Evolutionary conservation across 2,113 vertebrate species (phyloP).

Genomic region (Antennarius striatus): DNA sequence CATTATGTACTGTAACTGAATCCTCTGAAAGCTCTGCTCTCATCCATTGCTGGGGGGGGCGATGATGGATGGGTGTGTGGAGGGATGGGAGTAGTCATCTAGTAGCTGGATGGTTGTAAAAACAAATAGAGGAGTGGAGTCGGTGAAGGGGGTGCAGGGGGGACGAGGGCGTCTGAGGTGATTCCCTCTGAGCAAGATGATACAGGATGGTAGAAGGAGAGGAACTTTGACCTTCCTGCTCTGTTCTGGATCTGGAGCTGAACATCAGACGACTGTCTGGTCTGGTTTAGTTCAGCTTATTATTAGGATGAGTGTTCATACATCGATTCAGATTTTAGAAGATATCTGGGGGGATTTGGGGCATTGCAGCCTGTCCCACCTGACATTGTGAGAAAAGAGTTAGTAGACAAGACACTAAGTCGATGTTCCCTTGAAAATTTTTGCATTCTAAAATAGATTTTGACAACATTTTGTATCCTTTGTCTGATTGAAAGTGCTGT

Average conservation of each 20-base stretch:
- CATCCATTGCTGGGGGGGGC: constrained; percentile 29
- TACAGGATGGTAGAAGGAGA: constrained; percentile 10
- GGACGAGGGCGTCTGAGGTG: constrained; percentile 44
- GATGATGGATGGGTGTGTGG: constrained; percentile 46
- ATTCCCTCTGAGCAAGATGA: constrained; percentile 19
- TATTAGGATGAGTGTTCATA: too few species aligned
- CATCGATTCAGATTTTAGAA: too few species aligned
- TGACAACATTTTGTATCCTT: too few species aligned
- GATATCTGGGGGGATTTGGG: too few species aligned
- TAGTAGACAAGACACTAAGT: too few species aligned
- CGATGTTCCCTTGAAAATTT: too few species aligned
- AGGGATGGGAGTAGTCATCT: constrained; percentile 35
- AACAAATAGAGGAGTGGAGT: constrained; percentile 53
- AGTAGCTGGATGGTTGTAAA: constrained; percentile 21
- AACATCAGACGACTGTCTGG: constrained; percentile 11
- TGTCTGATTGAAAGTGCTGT: too few species aligned
- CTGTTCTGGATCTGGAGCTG: constrained; percentile 37
- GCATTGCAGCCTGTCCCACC: too few species aligned
- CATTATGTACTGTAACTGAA: constrained; percentile 67
- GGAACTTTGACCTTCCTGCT: constrained; percentile 32
- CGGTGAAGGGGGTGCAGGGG: constrained; percentile 25
- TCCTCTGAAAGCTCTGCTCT: constrained; percentile 61
- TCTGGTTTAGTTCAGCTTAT: constrained; percentile 16
- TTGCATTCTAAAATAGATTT: too few species aligned
- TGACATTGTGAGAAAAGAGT: too few species aligned